These are phyloP conservation scores for Larimichthys crocea DNA, from an alignment of 2,113 vertebrate genomes.

Conservation along the genomic window DNA sequence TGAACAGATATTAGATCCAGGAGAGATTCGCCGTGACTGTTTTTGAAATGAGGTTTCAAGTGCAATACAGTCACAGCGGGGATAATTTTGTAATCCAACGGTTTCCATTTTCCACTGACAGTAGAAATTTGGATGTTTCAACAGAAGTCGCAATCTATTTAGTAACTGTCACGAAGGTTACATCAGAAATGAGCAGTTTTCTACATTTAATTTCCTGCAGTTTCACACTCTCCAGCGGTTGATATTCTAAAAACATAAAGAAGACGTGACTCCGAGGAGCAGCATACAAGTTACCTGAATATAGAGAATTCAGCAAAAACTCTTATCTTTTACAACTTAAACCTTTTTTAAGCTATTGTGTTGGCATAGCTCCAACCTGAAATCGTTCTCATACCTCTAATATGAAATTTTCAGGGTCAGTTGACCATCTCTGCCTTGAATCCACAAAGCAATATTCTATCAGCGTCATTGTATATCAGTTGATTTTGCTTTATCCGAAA, in stretches of 20 bases:
- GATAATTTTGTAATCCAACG: slow-evolving; percentile 18
- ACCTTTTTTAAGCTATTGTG: background rate
- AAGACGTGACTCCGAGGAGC: background rate
- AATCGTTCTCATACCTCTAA: background rate
- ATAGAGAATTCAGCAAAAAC: background rate
- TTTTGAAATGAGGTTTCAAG: slow-evolving; percentile 26
- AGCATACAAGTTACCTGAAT: background rate
- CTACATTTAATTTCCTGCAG: background rate
- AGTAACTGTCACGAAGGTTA: background rate
- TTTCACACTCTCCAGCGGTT: background rate
- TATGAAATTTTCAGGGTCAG: background rate
- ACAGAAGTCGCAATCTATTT: background rate
- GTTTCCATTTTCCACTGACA: slow-evolving; percentile 20
- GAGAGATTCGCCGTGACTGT: slow-evolving; percentile 31
- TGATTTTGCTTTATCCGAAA: background rate
- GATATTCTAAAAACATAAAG: background rate
- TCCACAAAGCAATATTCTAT: slow-evolving; percentile 5
- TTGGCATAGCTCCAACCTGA: background rate
- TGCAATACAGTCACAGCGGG: slow-evolving; percentile 2
- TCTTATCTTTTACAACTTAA: too few species aligned
- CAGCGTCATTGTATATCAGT: background rate
- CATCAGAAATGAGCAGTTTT: background rate
- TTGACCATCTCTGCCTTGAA: background rate
- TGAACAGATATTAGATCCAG: slow-evolving; percentile 38
- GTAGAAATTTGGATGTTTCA: slow-evolving; percentile 12